Percentiles rank a stretch among this genome's conserved stretches.
Evolutionary conservation across 1,140 invertebrate genomes (phyloP).

Genomic region (Pemphigus obesinymphae): DNA sequence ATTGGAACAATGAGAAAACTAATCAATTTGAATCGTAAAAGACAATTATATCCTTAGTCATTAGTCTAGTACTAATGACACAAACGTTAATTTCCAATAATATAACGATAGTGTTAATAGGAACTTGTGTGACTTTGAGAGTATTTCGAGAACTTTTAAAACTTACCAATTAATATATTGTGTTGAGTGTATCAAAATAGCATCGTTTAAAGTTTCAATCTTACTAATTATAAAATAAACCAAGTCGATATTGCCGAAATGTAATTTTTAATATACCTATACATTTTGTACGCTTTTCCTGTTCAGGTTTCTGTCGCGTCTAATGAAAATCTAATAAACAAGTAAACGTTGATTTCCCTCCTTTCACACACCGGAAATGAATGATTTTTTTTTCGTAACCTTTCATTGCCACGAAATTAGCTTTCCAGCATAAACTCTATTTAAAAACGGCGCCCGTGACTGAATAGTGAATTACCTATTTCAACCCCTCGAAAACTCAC

Average conservation of each 20-base stretch:
- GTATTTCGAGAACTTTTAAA: background rate
- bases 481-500: background rate
- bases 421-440: slow-evolving; percentile 16
- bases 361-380: slow-evolving; percentile 32
- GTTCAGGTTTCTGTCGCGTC: background rate
- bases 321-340: slow-evolving; percentile 33
- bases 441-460: background rate
- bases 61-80: background rate
- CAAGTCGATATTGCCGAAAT: background rate
- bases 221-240: background rate
- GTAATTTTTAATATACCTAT: background rate
- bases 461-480: background rate
- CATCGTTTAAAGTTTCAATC: background rate
- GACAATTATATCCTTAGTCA: background rate
- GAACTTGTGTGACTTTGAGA: background rate
- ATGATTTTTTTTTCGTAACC: background rate
- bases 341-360: slow-evolving; percentile 34
- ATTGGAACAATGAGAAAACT: slow-evolving; percentile 1
- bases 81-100: background rate
- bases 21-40: slow-evolving; percentile 15
- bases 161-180: background rate
- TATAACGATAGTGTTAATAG: background rate
- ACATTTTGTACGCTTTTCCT: background rate
- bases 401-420: slow-evolving; percentile 12
- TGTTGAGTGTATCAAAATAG: background rate